Base-by-base conservation (phyloP, 2,888 invertebrate species). In the Catocala nupta region DNA sequence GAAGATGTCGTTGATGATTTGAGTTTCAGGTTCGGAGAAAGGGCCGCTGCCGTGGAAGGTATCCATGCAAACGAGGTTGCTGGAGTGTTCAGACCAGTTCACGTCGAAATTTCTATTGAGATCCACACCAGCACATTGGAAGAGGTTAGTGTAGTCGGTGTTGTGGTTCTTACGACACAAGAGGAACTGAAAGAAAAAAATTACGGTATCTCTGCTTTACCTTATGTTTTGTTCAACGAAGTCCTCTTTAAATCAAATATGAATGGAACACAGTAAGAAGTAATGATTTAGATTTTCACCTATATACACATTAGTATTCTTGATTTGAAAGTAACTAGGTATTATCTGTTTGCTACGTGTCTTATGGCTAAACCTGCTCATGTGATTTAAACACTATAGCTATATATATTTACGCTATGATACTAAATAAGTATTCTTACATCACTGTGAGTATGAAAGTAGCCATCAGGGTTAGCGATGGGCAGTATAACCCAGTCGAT, bases 41-140 rank as follows among this genome's bases (percentile, higher is more conserved):
- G 96, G 82, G 0, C 81, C 65, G 0, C 88, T 81, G 0, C 97
- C 97, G 44, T 95, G 95, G 90, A 93, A 97, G 5, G 92, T 95
- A 0, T 96, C 96, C 0, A 84, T 70, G 82, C 97, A 97, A 1
- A 91, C 94, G 55, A 80, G 83, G 68, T 54, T 73, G 69, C 95
- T 95, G 49, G 92, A 91, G 1, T 5, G 13, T 12, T 54, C 83
- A 83, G 36, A 52, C 97, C 97, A 97, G 64, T 95, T 91, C 79
- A 95, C 95, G 62, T 95, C 96, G 78, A 96, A 97, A 88, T 97
- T 97, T 1, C 97, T 91, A 85, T 97, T 97, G 0, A 95, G 95
- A 81, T 97, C 97, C 0, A 96, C 96, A 5, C 97, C 97, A 5
- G 88, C 87, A 73, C 97, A 97, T 7, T 8, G 9, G 0, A 79